These are phyloP conservation scores for Hemicordylus capensis DNA, from an alignment of 2,113 vertebrate species.

Conservation along the genomic window DNA sequence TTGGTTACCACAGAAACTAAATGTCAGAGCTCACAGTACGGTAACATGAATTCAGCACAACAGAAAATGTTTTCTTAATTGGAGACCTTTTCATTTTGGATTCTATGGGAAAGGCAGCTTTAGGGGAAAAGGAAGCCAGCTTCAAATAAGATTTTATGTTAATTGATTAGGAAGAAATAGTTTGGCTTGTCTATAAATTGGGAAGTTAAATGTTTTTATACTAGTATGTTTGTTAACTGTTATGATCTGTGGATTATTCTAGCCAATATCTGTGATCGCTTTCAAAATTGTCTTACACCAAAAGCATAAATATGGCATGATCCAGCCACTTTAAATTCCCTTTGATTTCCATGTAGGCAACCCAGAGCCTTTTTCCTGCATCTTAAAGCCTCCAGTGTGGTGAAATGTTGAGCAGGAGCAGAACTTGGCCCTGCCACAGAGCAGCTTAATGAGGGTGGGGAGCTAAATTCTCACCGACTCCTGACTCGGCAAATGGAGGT, in stretches of 20 bases:
- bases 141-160: constrained; percentile 70
- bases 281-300: neutral
- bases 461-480: no score
- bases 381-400: neutral
- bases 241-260: constrained; percentile 35
- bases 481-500: no score
- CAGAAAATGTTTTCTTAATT: constrained; percentile 94
- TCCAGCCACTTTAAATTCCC: neutral
- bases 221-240: constrained; percentile 51
- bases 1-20: constrained; percentile 98
- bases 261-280: constrained; percentile 24
- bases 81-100: constrained; percentile 90
- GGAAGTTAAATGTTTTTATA: constrained; percentile 63
- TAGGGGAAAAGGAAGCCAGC: constrained; percentile 16
- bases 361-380: neutral
- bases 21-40: constrained; percentile 91
- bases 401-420: neutral
- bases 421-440: neutral
- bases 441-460: neutral
- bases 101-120: constrained; percentile 81
- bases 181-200: constrained; percentile 57
- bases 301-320: neutral
- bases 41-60: constrained; percentile 94
- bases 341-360: neutral
- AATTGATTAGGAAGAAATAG: constrained; percentile 69